Conservation (phyloP, 1,140 invertebrate genomes). For the Drepana arcuata region DNA sequence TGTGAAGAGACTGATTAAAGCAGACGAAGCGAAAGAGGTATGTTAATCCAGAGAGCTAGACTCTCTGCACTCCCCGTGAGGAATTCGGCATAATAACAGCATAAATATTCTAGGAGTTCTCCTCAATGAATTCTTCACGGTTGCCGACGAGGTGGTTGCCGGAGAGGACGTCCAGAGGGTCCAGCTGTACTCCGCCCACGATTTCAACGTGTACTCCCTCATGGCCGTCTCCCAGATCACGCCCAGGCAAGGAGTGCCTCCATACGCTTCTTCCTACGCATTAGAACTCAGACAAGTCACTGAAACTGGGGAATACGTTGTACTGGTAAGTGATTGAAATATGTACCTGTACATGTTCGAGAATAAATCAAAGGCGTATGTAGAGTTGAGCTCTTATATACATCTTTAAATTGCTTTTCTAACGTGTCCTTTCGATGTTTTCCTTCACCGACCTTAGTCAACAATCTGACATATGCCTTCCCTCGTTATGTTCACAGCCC, state of each 20-base stretch:
- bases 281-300: slow-evolving; percentile 14
- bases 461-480: too few species aligned
- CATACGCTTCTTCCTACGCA: slow-evolving; percentile 11
- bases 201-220: slow-evolving; percentile 18
- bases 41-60: too few species aligned
- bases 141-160: slow-evolving; percentile 2
- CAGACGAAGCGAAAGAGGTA: neutral
- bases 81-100: neutral
- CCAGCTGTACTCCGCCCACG: slow-evolving; percentile 21
- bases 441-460: too few species aligned
- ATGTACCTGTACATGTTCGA: too few species aligned
- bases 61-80: too few species aligned
- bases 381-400: too few species aligned
- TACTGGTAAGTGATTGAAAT: slow-evolving; percentile 14
- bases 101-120: slow-evolving; percentile 13
- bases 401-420: too few species aligned
- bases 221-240: slow-evolving; percentile 6
- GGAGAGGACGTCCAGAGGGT: slow-evolving; percentile 10
- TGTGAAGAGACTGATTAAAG: neutral
- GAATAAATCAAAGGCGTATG: too few species aligned
- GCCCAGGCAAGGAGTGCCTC: slow-evolving; percentile 12
- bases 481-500: too few species aligned
- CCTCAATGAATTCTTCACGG: slow-evolving; percentile 17
- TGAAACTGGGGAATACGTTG: slow-evolving; percentile 11
- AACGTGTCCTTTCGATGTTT: too few species aligned